Evolutionary conservation across 53 echinoderm and acorn worm genomes (phyloP), one percentile per base, ranked within the genome.

Genomic region (Zoroaster sp.): DNA sequence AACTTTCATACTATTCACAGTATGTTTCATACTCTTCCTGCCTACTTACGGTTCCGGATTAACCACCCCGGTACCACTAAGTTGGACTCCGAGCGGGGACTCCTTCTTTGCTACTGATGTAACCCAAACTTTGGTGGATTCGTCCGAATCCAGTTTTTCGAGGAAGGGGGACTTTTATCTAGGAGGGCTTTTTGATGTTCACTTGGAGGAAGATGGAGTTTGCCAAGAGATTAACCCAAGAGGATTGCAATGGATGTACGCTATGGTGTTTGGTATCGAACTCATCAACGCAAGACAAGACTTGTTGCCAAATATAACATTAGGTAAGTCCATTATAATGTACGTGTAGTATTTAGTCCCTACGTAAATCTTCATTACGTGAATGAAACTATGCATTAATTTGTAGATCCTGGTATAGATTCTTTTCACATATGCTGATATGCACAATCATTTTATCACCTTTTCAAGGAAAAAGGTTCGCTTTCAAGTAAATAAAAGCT

Each of bases 161-260:
- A 75, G 92, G 49, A 59, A 69, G 4, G 95, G 97, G 39, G 86
- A 90, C 59, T 90, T 87, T 40, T 43, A 92, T 12, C 82, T 97
- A 38, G 98, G 98, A 12, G 98, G 98, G 4, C 73, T 97, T 13
- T 97, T 97, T 66, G 91, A 94, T 71, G 66, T 97, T 14, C 98
- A 92, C 43, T 67, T 66, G 28, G 77, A 89, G 15, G 54, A 54
- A 30, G 88, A 75, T 41, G 94, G 94, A 5, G 72, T 72, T 8
- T 94, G 92, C 36, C 80, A 78, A 15, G 70, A 87, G 49, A 89
- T 96, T 35, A 93, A 95, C 68, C 88, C 94, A 3, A 37, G 92
- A 3, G 94, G 95, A 13, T 63, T 97, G 18, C 94, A 97, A 35
- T 91, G 94, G 95, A 95, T 97, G 95, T 92, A 97, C 73, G 94